phyloP scores from a whole-genome alignment of 2,888 invertebrate genomes.

The Ophion obscuratus region DNA sequence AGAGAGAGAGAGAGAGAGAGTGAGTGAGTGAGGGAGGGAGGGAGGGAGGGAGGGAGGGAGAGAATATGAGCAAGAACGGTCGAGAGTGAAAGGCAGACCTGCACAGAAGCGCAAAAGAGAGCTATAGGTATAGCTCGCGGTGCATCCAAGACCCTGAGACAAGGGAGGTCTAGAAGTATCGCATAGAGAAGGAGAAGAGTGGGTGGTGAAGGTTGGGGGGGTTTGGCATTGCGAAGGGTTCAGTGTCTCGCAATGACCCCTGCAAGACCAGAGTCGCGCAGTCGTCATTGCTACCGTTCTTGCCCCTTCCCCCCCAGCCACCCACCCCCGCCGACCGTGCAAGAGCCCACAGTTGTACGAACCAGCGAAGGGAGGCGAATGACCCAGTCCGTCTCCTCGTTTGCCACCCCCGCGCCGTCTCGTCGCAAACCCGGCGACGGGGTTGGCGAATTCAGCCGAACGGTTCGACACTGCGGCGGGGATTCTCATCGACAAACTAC shows the following conservation, averaged over 20 bases:
- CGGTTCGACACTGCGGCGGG: not conserved
- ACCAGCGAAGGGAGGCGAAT: conserved; percentile 76
- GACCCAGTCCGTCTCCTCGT: conserved; percentile 78
- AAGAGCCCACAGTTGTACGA: conserved; percentile 20
- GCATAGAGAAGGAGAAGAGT: conserved; percentile 35
- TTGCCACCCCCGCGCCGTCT: conserved; percentile 63
- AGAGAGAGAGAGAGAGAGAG: too few species aligned
- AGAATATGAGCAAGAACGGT: conserved; percentile 4
- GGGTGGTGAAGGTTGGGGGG: conserved; percentile 50
- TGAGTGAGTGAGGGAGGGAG: conserved; percentile 8
- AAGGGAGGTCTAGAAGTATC: too few species aligned
- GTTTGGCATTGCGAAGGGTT: conserved; percentile 77
- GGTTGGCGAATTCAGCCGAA: not conserved
- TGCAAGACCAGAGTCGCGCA: conserved; percentile 71
- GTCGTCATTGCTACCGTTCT: conserved; percentile 56
- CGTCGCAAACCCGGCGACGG: conserved; percentile 17
- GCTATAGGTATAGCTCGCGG: conserved; percentile 33
- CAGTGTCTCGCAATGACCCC: conserved; percentile 81
- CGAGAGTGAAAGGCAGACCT: conserved; percentile 14
- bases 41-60: conserved; percentile 7
- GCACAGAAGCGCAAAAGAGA: conserved; percentile 10
- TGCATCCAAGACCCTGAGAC: conserved; percentile 21
- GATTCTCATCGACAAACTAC: too few species aligned
- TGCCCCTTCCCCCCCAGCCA: not conserved
- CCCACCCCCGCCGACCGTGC: not conserved